Evolutionary conservation across 2,797 vertebrate genomes (phyloP).

Genomic region (Myotis planiceps): DNA sequence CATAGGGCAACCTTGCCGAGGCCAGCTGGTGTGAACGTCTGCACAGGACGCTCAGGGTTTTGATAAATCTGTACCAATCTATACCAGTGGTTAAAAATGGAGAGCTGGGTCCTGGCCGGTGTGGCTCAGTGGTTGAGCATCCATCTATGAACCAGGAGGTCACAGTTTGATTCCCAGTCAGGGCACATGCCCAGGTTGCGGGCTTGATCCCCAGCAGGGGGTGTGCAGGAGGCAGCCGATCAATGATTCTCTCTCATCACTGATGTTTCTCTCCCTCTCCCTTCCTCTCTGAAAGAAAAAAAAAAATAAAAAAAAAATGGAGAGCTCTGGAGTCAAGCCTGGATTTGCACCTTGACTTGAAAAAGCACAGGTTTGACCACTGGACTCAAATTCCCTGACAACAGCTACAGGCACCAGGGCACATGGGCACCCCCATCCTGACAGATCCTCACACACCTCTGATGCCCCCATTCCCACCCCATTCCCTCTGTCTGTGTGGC

Average conservation of each 20-base stretch:
- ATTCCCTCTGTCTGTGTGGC: not conserved
- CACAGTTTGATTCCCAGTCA: not conserved
- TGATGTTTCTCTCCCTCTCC: too few species aligned
- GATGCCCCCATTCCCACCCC: too few species aligned
- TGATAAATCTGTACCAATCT: not conserved
- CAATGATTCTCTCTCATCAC: too few species aligned
- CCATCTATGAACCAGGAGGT: too few species aligned
- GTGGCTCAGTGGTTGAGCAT: too few species aligned
- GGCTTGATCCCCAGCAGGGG: not conserved
- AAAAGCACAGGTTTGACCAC: not conserved
- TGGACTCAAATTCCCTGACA: not conserved
- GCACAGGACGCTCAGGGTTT: not conserved
- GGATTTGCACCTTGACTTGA: not conserved
- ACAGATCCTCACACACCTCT: not conserved
- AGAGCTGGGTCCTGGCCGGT: too few species aligned
- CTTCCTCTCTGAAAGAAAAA: not conserved
- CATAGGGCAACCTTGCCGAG: not conserved
- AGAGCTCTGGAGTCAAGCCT: not conserved
- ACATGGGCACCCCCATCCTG: not conserved
- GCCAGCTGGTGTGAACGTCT: too few species aligned
- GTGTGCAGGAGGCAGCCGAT: too few species aligned
- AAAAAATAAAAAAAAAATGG: not conserved
- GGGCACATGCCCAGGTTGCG: not conserved
- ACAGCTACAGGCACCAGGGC: not conserved
- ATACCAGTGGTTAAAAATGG: fast-evolving